Evolutionary conservation across 2,113 vertebrate species (phyloP).

Genomic region (Leptobrachium leishanense): DNA sequence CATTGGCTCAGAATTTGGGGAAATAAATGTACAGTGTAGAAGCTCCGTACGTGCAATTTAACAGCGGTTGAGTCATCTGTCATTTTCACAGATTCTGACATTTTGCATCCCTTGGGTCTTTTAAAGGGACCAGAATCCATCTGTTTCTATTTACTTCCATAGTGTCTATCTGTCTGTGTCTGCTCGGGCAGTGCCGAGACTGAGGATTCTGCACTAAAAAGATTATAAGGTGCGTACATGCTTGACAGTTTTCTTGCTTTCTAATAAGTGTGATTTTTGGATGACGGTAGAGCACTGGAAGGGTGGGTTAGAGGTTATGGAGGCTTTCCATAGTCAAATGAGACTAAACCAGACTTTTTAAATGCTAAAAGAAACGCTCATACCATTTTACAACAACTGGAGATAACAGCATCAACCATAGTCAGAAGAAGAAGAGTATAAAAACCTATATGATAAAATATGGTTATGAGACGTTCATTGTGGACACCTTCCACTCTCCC

Average conservation of each 20-base stretch:
- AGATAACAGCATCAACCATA: too few species aligned
- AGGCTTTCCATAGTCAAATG: too few species aligned
- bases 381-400: too few species aligned
- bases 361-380: too few species aligned
- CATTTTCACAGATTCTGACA: not conserved
- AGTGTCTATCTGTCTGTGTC: not conserved
- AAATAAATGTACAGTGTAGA: not conserved
- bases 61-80: not conserved
- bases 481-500: too few species aligned
- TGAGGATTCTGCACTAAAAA: not conserved
- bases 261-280: not conserved
- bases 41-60: not conserved
- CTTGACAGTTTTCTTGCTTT: not conserved
- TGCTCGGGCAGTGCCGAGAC: not conserved
- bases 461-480: too few species aligned
- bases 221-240: not conserved
- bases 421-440: too few species aligned
- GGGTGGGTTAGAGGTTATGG: too few species aligned
- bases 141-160: not conserved
- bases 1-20: not conserved
- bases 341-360: too few species aligned
- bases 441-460: too few species aligned
- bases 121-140: not conserved
- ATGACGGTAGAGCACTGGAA: not conserved
- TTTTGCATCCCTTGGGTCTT: not conserved